phyloP scores from a whole-genome alignment of 2,797 vertebrate species.

The Eurystomus glaucurus region DNA sequence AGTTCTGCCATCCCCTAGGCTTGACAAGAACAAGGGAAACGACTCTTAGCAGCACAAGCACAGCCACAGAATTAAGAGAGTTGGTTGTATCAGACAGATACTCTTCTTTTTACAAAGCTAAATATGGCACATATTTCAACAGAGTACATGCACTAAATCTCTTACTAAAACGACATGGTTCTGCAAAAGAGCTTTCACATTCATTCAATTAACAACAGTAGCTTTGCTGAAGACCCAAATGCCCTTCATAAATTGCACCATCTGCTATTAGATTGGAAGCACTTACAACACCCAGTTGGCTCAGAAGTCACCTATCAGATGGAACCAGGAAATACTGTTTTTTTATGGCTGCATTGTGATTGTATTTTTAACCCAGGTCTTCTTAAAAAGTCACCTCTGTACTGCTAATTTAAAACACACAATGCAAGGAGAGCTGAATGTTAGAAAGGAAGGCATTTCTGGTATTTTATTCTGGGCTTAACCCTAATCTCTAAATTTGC shows the following conservation, averaged over 20 bases:
- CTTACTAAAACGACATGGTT: background rate
- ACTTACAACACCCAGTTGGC: background rate
- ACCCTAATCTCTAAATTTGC: background rate
- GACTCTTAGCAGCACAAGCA: background rate
- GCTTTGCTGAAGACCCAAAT: background rate
- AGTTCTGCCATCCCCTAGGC: background rate
- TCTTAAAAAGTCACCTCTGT: background rate
- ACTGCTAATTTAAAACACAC: background rate
- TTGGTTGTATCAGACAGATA: rapidly evolving
- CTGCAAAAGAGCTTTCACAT: background rate
- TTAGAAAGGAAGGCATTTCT: background rate
- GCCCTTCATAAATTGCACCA: background rate
- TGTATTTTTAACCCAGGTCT: background rate
- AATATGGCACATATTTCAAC: background rate
- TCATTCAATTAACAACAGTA: background rate
- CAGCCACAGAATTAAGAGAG: background rate
- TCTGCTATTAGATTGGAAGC: background rate
- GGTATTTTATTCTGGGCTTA: background rate
- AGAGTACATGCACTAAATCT: background rate
- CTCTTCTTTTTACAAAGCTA: background rate
- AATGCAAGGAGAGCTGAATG: background rate
- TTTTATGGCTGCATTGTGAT: background rate
- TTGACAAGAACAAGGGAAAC: rapidly evolving
- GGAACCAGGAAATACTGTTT: rapidly evolving
- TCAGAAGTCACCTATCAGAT: background rate